Conservation (phyloP, 2,888 invertebrate species). For the Cantharis lateralis region DNA sequence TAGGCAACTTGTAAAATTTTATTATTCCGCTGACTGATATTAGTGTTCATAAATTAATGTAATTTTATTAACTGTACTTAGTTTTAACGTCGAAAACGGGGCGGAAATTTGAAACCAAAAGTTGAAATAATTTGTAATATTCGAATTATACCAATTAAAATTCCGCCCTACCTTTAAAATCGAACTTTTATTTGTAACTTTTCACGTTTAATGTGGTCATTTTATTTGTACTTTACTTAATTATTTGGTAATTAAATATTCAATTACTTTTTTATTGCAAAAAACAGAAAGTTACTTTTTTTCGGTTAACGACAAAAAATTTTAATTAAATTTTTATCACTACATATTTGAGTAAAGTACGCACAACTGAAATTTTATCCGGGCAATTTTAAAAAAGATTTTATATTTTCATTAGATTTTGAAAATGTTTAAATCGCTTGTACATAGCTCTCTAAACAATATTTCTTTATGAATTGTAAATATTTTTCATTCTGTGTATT, state of each 20-base stretch:
- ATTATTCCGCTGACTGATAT: background rate
- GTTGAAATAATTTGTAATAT: background rate
- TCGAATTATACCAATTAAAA: background rate
- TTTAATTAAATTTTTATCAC: conserved; percentile 1
- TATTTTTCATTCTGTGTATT: conserved; percentile 39
- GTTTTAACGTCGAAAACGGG: background rate
- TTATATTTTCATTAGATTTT: conserved; percentile 49
- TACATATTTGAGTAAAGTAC: conserved; percentile 5
- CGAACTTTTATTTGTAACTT: background rate
- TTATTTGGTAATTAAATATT: background rate
- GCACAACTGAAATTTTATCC: conserved; percentile 18
- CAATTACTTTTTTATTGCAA: background rate
- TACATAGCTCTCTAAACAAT: conserved; percentile 48
- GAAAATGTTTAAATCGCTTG: conserved; percentile 51
- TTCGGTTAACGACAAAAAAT: background rate
- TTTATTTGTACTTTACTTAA: conserved; percentile 23
- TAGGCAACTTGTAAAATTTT: background rate
- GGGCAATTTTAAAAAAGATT: conserved; percentile 37
- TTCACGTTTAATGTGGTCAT: conserved; percentile 26
- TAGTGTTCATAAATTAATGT: conserved; percentile 3
- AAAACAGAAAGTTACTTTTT: background rate
- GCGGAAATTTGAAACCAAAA: background rate
- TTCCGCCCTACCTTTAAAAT: background rate
- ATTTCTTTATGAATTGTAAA: conserved; percentile 46
- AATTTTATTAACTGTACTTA: conserved; percentile 1